phyloP scores from a whole-genome alignment of 1,140 invertebrate genomes.

The Orchesella cincta region DNA sequence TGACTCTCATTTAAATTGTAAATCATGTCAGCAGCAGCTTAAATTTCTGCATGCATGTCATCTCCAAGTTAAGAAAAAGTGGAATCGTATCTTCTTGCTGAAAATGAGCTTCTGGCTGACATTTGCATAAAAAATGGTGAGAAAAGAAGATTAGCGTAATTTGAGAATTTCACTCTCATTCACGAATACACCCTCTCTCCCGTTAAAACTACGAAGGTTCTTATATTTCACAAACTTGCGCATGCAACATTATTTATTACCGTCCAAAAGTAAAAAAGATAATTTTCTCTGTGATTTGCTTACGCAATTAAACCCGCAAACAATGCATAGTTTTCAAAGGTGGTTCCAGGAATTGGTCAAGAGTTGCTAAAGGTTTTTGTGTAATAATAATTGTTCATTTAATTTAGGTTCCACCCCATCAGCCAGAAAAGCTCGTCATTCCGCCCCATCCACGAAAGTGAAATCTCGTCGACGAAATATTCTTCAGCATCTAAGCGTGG shows the following conservation, averaged over 20 bases:
- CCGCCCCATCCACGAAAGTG: slow-evolving; percentile 54
- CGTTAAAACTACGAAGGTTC: background rate
- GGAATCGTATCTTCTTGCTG: too few relatives aligned
- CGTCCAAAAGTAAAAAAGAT: too few relatives aligned
- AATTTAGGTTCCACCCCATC: slow-evolving; percentile 41
- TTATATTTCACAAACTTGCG: background rate
- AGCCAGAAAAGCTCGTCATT: slow-evolving; percentile 47
- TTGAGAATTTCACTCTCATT: too few relatives aligned
- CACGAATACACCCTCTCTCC: too few relatives aligned
- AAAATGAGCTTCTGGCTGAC: too few relatives aligned
- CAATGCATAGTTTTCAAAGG: background rate
- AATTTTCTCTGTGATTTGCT: too few relatives aligned
- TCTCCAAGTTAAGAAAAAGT: too few relatives aligned
- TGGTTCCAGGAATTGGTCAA: background rate
- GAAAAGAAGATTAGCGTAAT: too few relatives aligned
- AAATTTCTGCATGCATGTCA: too few relatives aligned
- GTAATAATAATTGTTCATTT: background rate
- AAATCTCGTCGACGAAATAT: slow-evolving; percentile 59
- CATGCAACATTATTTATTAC: background rate
- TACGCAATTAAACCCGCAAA: too few relatives aligned
- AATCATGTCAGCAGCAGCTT: background rate
- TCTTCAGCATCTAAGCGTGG: slow-evolving; percentile 65
- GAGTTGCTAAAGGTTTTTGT: background rate
- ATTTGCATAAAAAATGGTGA: too few relatives aligned
- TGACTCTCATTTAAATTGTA: background rate